Conservation (phyloP, 2,888 invertebrate genomes). For the Clistopyga incitator region DNA sequence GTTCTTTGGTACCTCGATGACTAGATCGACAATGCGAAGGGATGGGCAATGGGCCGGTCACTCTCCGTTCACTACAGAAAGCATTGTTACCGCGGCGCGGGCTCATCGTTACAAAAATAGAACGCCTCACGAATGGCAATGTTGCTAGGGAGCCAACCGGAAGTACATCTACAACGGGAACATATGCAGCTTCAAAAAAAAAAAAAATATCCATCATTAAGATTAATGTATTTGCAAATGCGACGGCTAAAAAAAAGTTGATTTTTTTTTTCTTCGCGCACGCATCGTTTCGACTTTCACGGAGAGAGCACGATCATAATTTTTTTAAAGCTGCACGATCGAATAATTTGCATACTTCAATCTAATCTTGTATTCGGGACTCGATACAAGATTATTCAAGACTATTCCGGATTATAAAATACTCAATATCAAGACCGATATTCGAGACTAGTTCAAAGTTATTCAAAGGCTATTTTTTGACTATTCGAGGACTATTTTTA, state of each 20-base stretch:
- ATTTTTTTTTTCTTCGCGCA: too few relatives aligned
- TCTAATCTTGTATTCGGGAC: background rate
- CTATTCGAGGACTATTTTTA: too few relatives aligned
- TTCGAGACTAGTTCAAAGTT: too few relatives aligned
- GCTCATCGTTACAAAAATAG: conserved; percentile 57
- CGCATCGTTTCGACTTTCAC: too few relatives aligned
- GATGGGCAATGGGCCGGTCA: conserved; percentile 75
- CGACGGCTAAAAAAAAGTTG: background rate
- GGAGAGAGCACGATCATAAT: too few relatives aligned
- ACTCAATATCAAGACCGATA: too few relatives aligned
- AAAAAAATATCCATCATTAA: background rate
- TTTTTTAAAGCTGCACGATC: too few relatives aligned
- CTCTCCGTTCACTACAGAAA: conserved; percentile 50
- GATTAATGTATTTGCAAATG: background rate
- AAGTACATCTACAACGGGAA: conserved; percentile 1
- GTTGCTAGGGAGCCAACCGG: conserved; percentile 14
- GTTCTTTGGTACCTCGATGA: conserved; percentile 58
- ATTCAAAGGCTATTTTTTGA: too few relatives aligned
- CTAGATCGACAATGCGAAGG: conserved; percentile 63
- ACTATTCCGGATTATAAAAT: too few relatives aligned
- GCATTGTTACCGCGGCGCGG: conserved; percentile 52
- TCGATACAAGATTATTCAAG: background rate
- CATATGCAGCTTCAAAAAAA: background rate
- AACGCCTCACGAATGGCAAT: conserved; percentile 32
- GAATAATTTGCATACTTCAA: background rate